Conservation (phyloP, 2,888 invertebrate species). For the Listrodromus nycthemerus region DNA sequence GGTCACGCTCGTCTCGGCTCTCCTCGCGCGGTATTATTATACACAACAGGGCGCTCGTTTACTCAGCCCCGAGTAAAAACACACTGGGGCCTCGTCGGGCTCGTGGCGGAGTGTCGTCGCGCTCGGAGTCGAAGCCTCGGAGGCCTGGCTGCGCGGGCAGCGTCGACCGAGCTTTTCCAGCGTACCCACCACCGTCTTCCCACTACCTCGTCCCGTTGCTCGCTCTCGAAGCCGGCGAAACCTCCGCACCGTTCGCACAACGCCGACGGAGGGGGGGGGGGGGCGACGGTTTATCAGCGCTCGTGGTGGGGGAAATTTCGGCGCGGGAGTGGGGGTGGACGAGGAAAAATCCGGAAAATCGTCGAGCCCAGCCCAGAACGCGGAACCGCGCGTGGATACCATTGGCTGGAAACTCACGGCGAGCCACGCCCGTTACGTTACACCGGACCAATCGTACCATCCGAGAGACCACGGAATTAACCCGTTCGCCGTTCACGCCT, state of each 20-base stretch:
- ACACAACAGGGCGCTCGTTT: constrained; percentile 93
- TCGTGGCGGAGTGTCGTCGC: constrained; percentile 73
- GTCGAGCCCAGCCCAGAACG: constrained; percentile 53
- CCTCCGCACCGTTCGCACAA: constrained; percentile 31
- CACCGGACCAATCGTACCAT: constrained; percentile 49
- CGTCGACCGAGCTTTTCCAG: constrained; percentile 56
- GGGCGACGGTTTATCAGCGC: constrained; percentile 16
- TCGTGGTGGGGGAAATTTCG: constrained; percentile 28
- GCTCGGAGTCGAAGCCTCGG: constrained; percentile 63
- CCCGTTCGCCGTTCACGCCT: constrained; percentile 63
- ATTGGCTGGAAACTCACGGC: constrained; percentile 52
- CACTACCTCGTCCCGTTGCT: constrained; percentile 56
- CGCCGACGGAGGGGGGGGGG: background rate
- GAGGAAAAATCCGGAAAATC: constrained; percentile 68
- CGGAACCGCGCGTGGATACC: constrained; percentile 9
- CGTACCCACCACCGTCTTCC: constrained; percentile 61
- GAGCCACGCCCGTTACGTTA: constrained; percentile 58
- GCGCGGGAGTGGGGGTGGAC: constrained; percentile 55
- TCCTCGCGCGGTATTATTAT: constrained; percentile 88
- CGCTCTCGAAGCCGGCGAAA: constrained; percentile 35
- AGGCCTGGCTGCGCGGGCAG: constrained; percentile 66
- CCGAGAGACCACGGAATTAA: constrained; percentile 42
- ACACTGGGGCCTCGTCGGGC: constrained; percentile 79
- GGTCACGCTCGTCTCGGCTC: background rate
- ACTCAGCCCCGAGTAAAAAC: constrained; percentile 88